These are phyloP conservation scores for Aulostomus chinensis DNA, from an alignment of 2,797 vertebrate genomes.

Conservation along the genomic window DNA sequence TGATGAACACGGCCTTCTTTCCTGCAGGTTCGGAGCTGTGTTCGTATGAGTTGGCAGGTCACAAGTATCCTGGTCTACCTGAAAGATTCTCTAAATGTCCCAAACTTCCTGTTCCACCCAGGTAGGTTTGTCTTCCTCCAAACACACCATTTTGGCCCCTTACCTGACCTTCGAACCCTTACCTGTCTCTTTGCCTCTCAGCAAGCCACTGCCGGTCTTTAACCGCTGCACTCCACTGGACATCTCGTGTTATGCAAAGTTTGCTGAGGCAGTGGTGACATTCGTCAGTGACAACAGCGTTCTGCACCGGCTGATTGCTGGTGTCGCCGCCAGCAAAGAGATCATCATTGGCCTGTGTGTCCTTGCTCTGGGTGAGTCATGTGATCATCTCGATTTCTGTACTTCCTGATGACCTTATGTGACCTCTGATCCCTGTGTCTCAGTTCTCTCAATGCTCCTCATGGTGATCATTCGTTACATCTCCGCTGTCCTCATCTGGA, in stretches of 20 bases:
- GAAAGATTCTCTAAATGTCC: constrained; percentile 88
- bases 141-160: too few species aligned
- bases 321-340: constrained; percentile 96
- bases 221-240: constrained; percentile 98
- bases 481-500: constrained; percentile 95
- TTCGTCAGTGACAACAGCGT: constrained; percentile 96
- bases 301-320: constrained; percentile 95
- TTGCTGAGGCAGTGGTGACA: constrained; percentile 95
- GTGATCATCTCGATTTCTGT: too few species aligned
- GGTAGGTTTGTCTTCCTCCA: constrained; percentile 76
- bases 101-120: constrained; percentile 93
- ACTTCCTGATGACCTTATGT: background rate
- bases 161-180: constrained; percentile 8
- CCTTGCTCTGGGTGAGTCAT: constrained; percentile 88
- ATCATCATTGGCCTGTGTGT: constrained; percentile 98
- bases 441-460: constrained; percentile 96
- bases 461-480: constrained; percentile 98
- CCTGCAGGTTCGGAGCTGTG: constrained; percentile 89
- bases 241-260: constrained; percentile 95
- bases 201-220: constrained; percentile 93
- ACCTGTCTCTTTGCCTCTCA: constrained; percentile 39
- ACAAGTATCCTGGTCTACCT: constrained; percentile 84
- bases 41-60: constrained; percentile 87
- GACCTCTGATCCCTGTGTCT: background rate
- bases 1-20: background rate